Conservation (phyloP, 2,888 invertebrate species). For the Eupithecia abbreviata region DNA sequence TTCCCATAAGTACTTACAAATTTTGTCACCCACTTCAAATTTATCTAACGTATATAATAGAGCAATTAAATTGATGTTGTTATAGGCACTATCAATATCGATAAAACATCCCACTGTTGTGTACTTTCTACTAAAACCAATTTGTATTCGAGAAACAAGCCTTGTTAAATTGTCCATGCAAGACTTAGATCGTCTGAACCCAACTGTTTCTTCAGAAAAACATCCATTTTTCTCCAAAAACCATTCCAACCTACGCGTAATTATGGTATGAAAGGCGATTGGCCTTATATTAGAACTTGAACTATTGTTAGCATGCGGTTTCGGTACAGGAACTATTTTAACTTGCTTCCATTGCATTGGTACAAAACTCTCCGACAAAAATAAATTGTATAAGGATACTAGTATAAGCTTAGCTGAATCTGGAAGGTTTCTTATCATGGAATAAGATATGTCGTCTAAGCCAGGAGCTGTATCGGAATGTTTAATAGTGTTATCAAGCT, state of each 20-base stretch:
- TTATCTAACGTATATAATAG: not conserved
- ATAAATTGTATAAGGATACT: too few relatives aligned
- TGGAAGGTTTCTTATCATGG: not conserved
- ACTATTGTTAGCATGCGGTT: not conserved
- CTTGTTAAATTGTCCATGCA: too few relatives aligned
- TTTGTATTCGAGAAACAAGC: too few relatives aligned
- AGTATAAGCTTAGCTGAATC: not conserved
- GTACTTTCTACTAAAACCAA: too few relatives aligned
- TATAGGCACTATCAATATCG: too few relatives aligned
- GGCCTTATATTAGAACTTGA: not conserved
- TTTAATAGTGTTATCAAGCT: not conserved
- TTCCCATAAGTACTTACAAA: not conserved
- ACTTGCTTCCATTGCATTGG: not conserved
- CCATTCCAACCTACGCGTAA: not conserved
- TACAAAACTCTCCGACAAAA: not conserved
- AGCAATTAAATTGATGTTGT: too few relatives aligned
- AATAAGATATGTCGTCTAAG: not conserved
- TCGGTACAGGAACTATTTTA: not conserved
- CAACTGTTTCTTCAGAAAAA: too few relatives aligned
- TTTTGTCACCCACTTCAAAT: not conserved
- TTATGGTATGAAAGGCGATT: not conserved
- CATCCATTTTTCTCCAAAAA: too few relatives aligned
- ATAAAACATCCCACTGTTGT: too few relatives aligned
- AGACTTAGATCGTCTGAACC: too few relatives aligned
- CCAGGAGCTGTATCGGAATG: not conserved